Evolutionary conservation across 2,797 vertebrate species (phyloP).

Genomic region (Enteromius fasciolatus): DNA sequence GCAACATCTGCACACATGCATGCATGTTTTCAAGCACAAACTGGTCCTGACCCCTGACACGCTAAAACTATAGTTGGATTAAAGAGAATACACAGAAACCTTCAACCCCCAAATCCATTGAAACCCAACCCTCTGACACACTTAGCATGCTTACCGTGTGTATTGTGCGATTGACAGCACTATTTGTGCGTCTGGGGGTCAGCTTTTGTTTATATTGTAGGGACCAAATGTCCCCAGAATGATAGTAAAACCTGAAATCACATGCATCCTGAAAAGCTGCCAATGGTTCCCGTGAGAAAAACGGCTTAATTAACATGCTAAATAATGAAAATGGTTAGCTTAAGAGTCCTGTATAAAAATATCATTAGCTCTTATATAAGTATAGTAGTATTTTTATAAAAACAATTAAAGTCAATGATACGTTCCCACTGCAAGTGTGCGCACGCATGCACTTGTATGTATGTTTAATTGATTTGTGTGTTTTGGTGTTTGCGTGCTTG

Average conservation of each 20-base stretch:
- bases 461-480: not conserved
- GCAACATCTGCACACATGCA: constrained; percentile 30
- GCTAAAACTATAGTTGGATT: constrained; percentile 53
- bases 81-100: constrained; percentile 60
- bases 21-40: not conserved
- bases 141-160: constrained; percentile 25
- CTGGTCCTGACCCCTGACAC: constrained; percentile 62
- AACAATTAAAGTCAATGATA: not conserved
- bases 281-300: not conserved
- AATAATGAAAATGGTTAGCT: constrained; percentile 13
- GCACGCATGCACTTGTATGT: not conserved
- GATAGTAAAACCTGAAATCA: constrained; percentile 24
- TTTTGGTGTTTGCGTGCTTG: not conserved
- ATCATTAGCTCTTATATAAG: not conserved
- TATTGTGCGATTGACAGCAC: constrained; percentile 7
- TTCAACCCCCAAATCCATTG: constrained; percentile 72
- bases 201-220: constrained; percentile 26
- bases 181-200: not conserved
- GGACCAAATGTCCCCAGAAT: constrained; percentile 23
- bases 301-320: constrained; percentile 24
- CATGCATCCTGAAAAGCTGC: not conserved
- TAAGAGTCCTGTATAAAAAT: not conserved
- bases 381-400: constrained; percentile 6
- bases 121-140: constrained; percentile 59
- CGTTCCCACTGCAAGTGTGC: not conserved